Evolutionary conservation across 2,888 invertebrate genomes (phyloP), one percentile per base, ranked within the genome.

Genomic region (Sialis fuliginosa): DNA sequence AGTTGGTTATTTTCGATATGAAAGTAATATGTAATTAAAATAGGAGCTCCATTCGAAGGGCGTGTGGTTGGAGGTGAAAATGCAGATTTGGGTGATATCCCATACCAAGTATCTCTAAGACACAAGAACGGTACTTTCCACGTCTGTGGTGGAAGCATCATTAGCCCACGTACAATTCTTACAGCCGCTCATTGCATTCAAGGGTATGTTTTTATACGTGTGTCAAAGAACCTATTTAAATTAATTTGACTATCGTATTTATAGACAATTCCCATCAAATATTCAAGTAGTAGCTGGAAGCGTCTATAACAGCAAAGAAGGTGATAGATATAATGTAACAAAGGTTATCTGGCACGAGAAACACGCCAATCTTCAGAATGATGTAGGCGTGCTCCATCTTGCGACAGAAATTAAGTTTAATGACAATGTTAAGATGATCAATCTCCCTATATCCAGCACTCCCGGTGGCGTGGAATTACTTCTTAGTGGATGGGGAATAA

Each of bases 401-500:
- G 22, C 12, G n/a, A 30, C 42, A 7, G 22, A 13, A 6, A 42
- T 42, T 31, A 6, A 9, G 31, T 13, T 30, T n/a, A 22, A 22
- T 31, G 30, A 6, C 2, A 3, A 12, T 8, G 42, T 42, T 6
- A 5, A 12, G 8, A 5, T 30, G 7, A 42, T 42, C 13, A 9
- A 13, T 13, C 22, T 42, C 5, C 12, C 12, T 4, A 6, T 3
- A 4, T 66, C 70, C 31, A 69, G 71, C 0, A 66, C 72, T 6
- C 60, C 69, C 49, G 66, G 68, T 6, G 69, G 68, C 0, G 75
- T 76, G 30, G 61, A 65, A 0, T 53, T 73, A 7, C 56, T 67
- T 1, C 58, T 79, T 33, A 74, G 72, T n/a, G 79, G 79, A 2
- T 79, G 79, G 79, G 79, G 79, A 0, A 67, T 71, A 4, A 68